Percentiles rank a stretch among this genome's conserved stretches.
phyloP scores from a whole-genome alignment of 37 sponge, comb jelly and placozoan genomes.

The Chondrilla cf. caribensis region DNA sequence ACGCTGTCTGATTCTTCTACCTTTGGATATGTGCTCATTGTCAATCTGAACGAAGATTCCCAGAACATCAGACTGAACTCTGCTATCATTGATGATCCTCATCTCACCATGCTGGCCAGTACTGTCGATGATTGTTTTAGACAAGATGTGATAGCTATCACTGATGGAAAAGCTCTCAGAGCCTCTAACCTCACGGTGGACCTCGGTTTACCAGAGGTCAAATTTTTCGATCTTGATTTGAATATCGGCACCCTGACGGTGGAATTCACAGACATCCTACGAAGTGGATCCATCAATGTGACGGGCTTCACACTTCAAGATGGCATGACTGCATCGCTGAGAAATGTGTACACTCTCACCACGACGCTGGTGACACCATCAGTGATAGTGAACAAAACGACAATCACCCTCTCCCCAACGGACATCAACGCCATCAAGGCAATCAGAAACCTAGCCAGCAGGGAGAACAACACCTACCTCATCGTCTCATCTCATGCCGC shows the following conservation, averaged over 20 bases:
- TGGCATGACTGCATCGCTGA: constrained; percentile 50
- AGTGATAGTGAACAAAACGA: neutral
- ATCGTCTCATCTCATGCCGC: constrained; percentile 41
- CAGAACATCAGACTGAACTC: constrained; percentile 55
- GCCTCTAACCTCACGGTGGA: constrained; percentile 64
- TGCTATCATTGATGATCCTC: constrained; percentile 50
- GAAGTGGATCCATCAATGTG: constrained; percentile 33
- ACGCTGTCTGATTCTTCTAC: constrained; percentile 12
- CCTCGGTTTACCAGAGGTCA: constrained; percentile 42
- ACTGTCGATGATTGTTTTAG: constrained; percentile 69
- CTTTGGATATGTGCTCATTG: constrained; percentile 46
- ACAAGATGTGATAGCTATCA: constrained; percentile 69
- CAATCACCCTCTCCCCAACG: constrained; percentile 39
- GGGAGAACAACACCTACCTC: constrained; percentile 60
- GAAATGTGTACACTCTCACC: constrained; percentile 61
- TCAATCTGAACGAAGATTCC: constrained; percentile 57
- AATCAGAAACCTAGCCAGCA: constrained; percentile 51
- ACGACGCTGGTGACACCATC: neutral
- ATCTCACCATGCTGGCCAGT: constrained; percentile 68
- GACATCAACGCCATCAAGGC: constrained; percentile 80
- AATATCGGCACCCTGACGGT: constrained; percentile 56
- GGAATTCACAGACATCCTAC: constrained; percentile 73
- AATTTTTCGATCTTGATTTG: constrained; percentile 61
- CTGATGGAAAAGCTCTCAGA: constrained; percentile 75
- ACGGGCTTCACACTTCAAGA: constrained; percentile 62